Evolutionary conservation across 2,113 vertebrate genomes (phyloP).

Genomic region (Anolis carolinensis): DNA sequence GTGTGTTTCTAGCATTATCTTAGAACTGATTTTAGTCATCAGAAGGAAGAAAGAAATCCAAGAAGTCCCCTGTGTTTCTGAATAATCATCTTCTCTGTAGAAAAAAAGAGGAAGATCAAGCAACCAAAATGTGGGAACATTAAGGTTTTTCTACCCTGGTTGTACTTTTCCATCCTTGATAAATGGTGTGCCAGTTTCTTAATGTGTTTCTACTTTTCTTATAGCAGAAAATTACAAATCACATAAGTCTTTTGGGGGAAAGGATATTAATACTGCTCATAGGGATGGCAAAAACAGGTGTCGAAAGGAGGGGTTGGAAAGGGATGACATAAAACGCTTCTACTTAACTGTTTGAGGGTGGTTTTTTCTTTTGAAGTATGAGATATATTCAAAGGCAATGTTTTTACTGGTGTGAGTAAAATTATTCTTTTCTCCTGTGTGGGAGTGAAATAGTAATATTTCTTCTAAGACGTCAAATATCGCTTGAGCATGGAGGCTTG

Average conservation of each 20-base stretch:
- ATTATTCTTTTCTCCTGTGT: neutral
- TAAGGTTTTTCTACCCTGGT: conserved; percentile 8
- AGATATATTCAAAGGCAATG: too few species aligned
- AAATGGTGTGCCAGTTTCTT: neutral
- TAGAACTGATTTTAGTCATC: neutral
- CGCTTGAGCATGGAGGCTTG: neutral
- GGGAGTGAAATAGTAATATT: neutral
- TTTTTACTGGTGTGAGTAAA: neutral
- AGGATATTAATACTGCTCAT: too few species aligned
- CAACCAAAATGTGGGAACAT: neutral
- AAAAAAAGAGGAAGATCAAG: conserved; percentile 13
- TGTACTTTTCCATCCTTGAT: neutral
- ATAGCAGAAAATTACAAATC: neutral
- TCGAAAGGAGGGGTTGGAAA: neutral
- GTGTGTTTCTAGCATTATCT: conserved; percentile 3
- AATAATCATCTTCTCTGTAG: conserved; percentile 43
- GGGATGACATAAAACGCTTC: neutral
- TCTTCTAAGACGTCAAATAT: neutral
- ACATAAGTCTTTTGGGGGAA: neutral
- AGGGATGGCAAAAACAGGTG: neutral
- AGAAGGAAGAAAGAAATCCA: conserved; percentile 15
- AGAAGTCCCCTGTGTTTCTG: conserved; percentile 19
- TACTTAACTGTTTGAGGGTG: too few species aligned
- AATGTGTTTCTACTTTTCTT: neutral
- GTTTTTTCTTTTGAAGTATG: neutral